Conservation (phyloP, 2,797 vertebrate genomes). For the Sebastes steindachneri region DNA sequence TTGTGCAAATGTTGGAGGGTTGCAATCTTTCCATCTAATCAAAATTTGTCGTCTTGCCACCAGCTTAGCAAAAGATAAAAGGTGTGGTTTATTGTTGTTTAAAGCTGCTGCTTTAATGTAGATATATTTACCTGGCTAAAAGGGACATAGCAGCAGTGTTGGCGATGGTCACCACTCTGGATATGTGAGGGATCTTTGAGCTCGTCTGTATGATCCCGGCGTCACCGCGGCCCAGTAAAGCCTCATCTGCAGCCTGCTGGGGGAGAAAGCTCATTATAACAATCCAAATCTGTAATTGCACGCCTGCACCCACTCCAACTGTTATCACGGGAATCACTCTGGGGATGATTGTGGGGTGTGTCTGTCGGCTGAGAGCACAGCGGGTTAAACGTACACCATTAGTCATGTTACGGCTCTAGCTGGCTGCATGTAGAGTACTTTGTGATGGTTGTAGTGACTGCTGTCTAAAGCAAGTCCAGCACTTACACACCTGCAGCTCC, state of each 20-base stretch:
- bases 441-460: constrained; percentile 21
- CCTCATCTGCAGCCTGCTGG: constrained; percentile 62
- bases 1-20: too few relatives aligned
- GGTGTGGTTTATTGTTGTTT: too few relatives aligned
- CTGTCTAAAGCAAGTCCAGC: not conserved
- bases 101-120: not conserved
- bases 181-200: constrained; percentile 78
- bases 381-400: constrained; percentile 1
- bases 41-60: too few relatives aligned
- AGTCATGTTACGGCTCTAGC: constrained; percentile 8
- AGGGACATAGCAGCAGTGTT: constrained; percentile 83
- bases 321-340: constrained; percentile 46
- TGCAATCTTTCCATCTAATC: too few relatives aligned
- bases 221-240: constrained; percentile 16
- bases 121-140: constrained; percentile 76
- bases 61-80: too few relatives aligned
- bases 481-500: not conserved
- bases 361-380: constrained; percentile 13
- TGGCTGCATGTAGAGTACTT: constrained; percentile 3
- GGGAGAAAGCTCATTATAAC: constrained; percentile 51
- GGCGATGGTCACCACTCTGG: constrained; percentile 80
- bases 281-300: constrained; percentile 55
- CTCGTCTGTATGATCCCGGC: constrained; percentile 63
- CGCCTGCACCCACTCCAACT: constrained; percentile 50
- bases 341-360: constrained; percentile 16